Evolutionary conservation across 2,888 invertebrate species (phyloP), one percentile per base, ranked within the genome.

Genomic region (Drosophila anceps): DNA sequence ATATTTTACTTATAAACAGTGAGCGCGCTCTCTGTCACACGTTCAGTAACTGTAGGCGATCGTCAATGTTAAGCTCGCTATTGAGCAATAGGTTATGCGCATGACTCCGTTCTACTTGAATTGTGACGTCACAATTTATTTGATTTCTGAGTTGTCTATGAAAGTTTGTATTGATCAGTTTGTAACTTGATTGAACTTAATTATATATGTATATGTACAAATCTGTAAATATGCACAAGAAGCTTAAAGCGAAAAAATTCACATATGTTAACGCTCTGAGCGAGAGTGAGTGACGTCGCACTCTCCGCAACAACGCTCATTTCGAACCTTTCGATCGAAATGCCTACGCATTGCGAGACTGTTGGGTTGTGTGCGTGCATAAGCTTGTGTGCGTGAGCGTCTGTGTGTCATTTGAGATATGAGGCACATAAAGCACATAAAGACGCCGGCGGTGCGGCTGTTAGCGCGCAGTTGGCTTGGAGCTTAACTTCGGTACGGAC

Each of bases 401-500:
- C 20, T 64, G 44, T 53, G 44, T 41, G 39, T 33, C 15, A 48
- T 24, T 57, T 43, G 69, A 84, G 84, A 83, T 84, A 72, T 65
- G 65, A 37, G 24, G 15, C 48, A 43, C 20, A 55, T 50, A 54
- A 57, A 57, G 55, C 63, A 63, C 73, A 84, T 84, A 84, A 87
- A 84, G 71, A 76, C 71, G 69, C 54, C 59, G 29, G 71, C 59
- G 54, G 44, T 43, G 27, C 51, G 60, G 62, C 67, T 48, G 12
- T 9, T 7, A 3, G 31, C 54, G 51, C 73, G 73, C 84, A 84
- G 83, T 82, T 73, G 43, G 73, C 65, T 69, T 81, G 51, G 60
- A 84, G 82, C 87, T 71, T 68, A 73, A 79, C 86, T 86, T 79
- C 59, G 72, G 51, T 12, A 51, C 69, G 39, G 69, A 70, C 67